These are phyloP conservation scores for Macrocentrus cingulum DNA, from an alignment of 1,140 invertebrate genomes.

Conservation along the genomic window DNA sequence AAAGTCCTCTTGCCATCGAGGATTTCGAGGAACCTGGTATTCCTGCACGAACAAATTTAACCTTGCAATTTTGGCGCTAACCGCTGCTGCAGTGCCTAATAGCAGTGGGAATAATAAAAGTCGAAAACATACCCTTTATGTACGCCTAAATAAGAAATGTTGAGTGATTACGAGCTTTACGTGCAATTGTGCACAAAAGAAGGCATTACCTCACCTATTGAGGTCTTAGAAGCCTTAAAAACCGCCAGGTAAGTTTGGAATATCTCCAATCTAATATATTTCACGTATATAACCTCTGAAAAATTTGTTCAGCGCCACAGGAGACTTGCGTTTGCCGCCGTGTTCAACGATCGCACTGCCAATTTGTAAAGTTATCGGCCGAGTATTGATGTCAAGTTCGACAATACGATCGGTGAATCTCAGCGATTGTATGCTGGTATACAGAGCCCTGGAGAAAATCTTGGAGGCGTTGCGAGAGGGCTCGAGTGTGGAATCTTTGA, in stretches of 20 bases:
- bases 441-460: slow-evolving; percentile 41
- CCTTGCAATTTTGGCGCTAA: no score
- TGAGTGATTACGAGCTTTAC: slow-evolving; percentile 24
- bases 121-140: no score
- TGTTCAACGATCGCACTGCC: slow-evolving; percentile 44
- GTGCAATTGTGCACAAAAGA: slow-evolving; percentile 12
- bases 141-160: no score
- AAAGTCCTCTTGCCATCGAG: no score
- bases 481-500: slow-evolving; percentile 42
- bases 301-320: slow-evolving; percentile 38
- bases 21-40: no score
- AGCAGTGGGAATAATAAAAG: no score
- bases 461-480: slow-evolving; percentile 47
- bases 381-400: slow-evolving; percentile 45
- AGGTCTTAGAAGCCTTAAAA: slow-evolving; percentile 15
- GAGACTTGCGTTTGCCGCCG: slow-evolving; percentile 39
- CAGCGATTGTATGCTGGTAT: slow-evolving; percentile 49
- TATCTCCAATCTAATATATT: background rate
- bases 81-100: no score
- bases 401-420: slow-evolving; percentile 42
- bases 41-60: no score
- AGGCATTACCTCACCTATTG: background rate
- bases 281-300: background rate
- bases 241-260: slow-evolving; percentile 8
- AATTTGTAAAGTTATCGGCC: slow-evolving; percentile 45